phyloP scores from a whole-genome alignment of 2,797 vertebrate species.

The Scarus forsteni region DNA sequence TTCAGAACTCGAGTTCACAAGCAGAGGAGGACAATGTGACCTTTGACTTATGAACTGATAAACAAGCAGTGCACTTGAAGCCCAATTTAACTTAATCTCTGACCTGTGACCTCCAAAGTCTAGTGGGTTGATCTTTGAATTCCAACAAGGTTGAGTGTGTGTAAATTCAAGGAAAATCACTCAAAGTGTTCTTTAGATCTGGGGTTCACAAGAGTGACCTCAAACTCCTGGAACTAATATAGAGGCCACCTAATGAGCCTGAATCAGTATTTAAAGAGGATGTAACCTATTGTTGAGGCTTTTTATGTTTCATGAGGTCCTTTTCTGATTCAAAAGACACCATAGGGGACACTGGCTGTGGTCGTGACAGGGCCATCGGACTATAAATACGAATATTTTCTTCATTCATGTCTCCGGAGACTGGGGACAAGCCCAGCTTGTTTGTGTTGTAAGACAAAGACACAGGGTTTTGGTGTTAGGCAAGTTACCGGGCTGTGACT shows the following conservation, averaged over 20 bases:
- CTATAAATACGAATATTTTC: slow-evolving; percentile 36
- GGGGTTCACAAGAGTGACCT: too few relatives aligned
- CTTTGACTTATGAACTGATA: too few relatives aligned
- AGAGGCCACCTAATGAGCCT: not conserved
- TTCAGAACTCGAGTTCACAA: too few relatives aligned
- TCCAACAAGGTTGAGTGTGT: too few relatives aligned
- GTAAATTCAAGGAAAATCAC: too few relatives aligned
- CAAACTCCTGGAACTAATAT: too few relatives aligned
- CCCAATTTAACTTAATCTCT: too few relatives aligned
- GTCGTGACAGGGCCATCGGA: slow-evolving; percentile 69
- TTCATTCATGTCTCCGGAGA: slow-evolving; percentile 55
- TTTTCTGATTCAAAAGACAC: slow-evolving; percentile 31
- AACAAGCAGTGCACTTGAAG: too few relatives aligned
- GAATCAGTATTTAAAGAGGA: slow-evolving; percentile 29
- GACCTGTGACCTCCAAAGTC: too few relatives aligned
- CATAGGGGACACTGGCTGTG: slow-evolving; percentile 24
- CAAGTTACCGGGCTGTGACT: slow-evolving; percentile 77
- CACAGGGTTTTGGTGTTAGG: slow-evolving; percentile 65
- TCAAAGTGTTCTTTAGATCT: too few relatives aligned
- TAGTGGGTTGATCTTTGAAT: too few relatives aligned
- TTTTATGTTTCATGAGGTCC: slow-evolving; percentile 36
- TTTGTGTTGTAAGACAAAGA: slow-evolving; percentile 58
- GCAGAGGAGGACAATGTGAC: too few relatives aligned
- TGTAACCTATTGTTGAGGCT: slow-evolving; percentile 24
- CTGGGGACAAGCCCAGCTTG: slow-evolving; percentile 59